Evolutionary conservation across 1,140 invertebrate genomes (phyloP), one percentile per base, ranked within the genome.

Genomic region (Platyscapa corneri): DNA sequence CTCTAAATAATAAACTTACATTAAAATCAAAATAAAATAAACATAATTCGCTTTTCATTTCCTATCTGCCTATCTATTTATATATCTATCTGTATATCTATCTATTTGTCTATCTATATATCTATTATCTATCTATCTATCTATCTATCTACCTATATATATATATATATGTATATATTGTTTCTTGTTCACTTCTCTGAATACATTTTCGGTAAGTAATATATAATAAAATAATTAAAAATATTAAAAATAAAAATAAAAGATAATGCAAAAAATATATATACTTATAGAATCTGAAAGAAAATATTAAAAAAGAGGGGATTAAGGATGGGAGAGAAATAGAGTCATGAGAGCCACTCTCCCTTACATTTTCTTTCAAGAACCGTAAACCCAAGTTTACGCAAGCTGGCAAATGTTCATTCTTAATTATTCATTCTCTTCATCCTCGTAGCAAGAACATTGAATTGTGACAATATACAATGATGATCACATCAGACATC

Each of bases 401-500:
- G n/a, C n/a, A n/a, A n/a, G n/a, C n/a, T 8, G 12, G 42, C n/a
- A 27, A 56, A 23, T 18, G 27, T 34, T 49, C 42, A 10, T 76
- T 42, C 23, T 76, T 42, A n/a, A n/a, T n/a, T n/a, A n/a, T 8
- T 76, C 42, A 0, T 53, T 18, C 46, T 56, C 49, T 12, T 75
- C 42, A 2, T 39, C 56, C 23, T 81, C n/a, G 39, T 49, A 32
- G 30, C 10, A 37, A 18, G 18, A 10, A 27, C n/a, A 20, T 8
- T 34, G 12, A 77, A 39, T 14, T 42, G 20, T n/a, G 37, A 39
- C 0, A 2, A 0, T 37, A n/a, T 6, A 0, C 1, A 6, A 6
- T 2, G 1, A 6, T 37, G 27, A n/a, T 5, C 0, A 23, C 0
- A 87, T 92, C 89, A 92, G 74, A 91, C 89, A 74, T 92, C 91